These are phyloP conservation scores for Rhabdornis inornatus DNA, from an alignment of 2,113 vertebrate species.

Conservation along the genomic window DNA sequence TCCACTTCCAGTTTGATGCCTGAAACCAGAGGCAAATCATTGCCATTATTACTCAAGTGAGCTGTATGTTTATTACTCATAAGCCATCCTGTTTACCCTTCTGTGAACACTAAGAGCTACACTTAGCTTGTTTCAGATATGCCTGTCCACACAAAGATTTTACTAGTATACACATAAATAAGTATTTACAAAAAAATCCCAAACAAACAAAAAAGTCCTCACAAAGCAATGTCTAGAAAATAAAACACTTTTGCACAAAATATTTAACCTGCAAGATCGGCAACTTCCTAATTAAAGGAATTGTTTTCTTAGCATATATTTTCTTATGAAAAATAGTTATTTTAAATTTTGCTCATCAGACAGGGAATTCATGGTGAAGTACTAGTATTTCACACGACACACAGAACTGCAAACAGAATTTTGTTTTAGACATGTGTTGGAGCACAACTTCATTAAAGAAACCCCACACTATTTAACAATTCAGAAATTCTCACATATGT, in stretches of 20 bases:
- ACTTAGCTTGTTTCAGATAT: neutral
- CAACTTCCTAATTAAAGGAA: neutral
- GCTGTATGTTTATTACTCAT: neutral
- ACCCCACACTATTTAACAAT: constrained; percentile 58
- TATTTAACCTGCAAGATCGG: neutral
- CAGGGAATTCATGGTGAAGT: neutral
- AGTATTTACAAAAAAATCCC: neutral
- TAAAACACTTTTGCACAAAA: neutral
- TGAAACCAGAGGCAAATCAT: neutral
- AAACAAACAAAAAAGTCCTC: neutral
- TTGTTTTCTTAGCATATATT: neutral
- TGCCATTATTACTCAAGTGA: neutral
- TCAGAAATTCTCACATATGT: constrained; percentile 65
- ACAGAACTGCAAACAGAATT: neutral
- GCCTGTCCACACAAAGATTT: neutral
- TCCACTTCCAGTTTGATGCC: neutral
- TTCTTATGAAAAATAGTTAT: neutral
- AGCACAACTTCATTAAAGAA: constrained; percentile 35
- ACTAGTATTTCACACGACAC: neutral
- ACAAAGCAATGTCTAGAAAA: neutral
- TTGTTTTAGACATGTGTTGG: neutral
- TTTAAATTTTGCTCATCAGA: neutral
- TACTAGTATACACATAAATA: neutral
- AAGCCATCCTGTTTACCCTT: neutral
- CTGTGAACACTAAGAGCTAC: neutral